Evolutionary conservation across 2,797 vertebrate genomes (phyloP), one percentile per base, ranked within the genome.

Genomic region (Pangasius djambal): DNA sequence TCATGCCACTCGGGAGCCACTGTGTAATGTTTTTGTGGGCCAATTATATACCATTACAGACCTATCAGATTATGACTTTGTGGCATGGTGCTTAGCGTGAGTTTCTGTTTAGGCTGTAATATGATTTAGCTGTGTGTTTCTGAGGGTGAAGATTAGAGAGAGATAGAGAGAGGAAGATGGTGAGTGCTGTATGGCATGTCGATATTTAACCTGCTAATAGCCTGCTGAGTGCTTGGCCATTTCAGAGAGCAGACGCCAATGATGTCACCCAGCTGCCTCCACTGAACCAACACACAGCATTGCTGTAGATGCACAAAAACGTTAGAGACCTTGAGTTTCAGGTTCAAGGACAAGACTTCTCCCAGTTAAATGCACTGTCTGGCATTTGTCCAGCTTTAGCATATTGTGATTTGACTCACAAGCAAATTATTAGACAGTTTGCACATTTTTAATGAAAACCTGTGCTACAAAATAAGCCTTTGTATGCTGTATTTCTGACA

Each of bases 221-320:
- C 89, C 61, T 90, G 82, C 86, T 90, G 86, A 90, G 82, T 55
- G 12, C 88, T 87, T 82, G 84, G 93, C 67, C 82, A 92, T 94
- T 92, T 94, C 94, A 93, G 86, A 93, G 91, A 59, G 89, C n/a
- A 86, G 52, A 88, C 28, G 84, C 77, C 77, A 81, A 52, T 81
- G 77, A 81, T 57, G 50, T 57, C 77, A 57, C 15, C 16, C 55
- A 82, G 67, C 25, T 59, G 18, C 61, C 22, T 61, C 79, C 22
- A 72, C 69, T 83, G 69, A 50, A 75, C 28, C 28, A 65, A 28
- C 88, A n/a, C 72, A 90, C 65, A 79, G 48, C 61, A 50, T 63
- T n/a, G 28, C 40, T 48, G 31, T 8, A 44, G 34, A 34, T 34
- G 84, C n/a, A 79, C 83, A 88, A 57, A 57, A 72, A 63, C n/a